A percentile compares a stretch with the other conserved stretches of the same genome.
phyloP scores from a whole-genome alignment of 2,888 invertebrate genomes.

The Noctua pronuba region DNA sequence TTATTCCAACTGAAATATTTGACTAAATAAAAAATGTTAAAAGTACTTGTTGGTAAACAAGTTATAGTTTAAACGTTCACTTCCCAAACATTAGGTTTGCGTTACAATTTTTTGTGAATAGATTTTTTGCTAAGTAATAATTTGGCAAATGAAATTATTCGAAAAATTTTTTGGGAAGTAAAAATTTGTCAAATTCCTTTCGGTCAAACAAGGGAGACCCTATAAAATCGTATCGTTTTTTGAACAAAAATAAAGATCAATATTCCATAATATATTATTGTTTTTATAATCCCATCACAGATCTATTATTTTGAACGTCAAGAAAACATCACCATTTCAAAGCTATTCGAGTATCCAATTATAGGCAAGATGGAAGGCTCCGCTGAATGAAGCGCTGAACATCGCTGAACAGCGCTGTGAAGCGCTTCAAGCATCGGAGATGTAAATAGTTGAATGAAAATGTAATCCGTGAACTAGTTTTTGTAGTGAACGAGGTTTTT shows the following conservation, averaged over 20 bases:
- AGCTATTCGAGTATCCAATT: conserved; percentile 36
- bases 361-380: conserved; percentile 17
- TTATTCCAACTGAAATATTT: too few species aligned
- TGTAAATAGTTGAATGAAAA: conserved; percentile 49
- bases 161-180: too few species aligned
- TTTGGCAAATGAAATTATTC: too few species aligned
- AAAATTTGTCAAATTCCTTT: too few species aligned
- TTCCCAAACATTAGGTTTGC: too few species aligned
- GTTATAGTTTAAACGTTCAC: too few species aligned
- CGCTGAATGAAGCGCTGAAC: conserved; percentile 42
- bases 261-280: not conserved
- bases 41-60: too few species aligned
- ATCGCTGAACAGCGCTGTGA: conserved; percentile 7
- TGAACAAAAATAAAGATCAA: not conserved
- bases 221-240: not conserved
- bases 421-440: conserved; percentile 21
- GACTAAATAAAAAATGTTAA: too few species aligned
- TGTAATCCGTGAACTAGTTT: conserved; percentile 36
- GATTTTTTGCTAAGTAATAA: too few species aligned
- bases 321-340: conserved; percentile 31
- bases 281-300: not conserved
- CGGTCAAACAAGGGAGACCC: too few species aligned
- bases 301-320: conserved; percentile 23
- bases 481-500: conserved; percentile 18
- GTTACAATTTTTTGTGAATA: too few species aligned